phyloP scores from a whole-genome alignment of 2,888 invertebrate species.

The Hetaerina titia region DNA sequence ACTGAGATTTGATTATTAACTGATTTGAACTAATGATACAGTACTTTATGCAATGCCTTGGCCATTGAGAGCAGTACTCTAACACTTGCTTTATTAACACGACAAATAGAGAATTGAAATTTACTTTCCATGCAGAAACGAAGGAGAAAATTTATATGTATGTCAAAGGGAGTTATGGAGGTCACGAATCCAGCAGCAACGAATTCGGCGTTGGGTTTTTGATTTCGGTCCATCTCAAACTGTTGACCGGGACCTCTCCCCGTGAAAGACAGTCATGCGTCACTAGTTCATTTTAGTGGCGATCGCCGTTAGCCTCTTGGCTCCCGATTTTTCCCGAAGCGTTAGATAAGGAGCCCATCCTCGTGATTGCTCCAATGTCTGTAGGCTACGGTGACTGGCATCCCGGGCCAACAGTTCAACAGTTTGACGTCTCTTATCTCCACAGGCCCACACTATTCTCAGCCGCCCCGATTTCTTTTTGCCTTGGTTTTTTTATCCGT shows the following conservation, averaged over 20 bases:
- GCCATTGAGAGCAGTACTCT: no score
- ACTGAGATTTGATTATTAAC: no score
- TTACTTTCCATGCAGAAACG: no score
- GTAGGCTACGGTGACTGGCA: neutral
- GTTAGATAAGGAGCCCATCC: neutral
- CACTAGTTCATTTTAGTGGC: neutral
- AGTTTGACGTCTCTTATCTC: neutral
- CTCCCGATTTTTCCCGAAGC: neutral
- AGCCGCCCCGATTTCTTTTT: neutral
- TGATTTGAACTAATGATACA: no score
- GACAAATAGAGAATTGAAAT: no score
- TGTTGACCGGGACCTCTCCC: neutral
- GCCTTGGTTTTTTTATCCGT: neutral
- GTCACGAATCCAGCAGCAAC: no score
- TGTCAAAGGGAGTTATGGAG: no score
- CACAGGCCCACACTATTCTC: neutral
- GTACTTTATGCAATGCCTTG: no score
- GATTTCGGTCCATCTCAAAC: no score
- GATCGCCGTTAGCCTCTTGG: neutral
- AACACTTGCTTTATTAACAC: no score
- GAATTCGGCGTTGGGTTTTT: no score
- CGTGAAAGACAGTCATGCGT: neutral
- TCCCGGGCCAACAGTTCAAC: neutral
- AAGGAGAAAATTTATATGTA: no score
- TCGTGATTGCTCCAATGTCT: neutral